Base-by-base conservation (phyloP, 2,797 vertebrate species). In the Telmatherina bonti region DNA sequence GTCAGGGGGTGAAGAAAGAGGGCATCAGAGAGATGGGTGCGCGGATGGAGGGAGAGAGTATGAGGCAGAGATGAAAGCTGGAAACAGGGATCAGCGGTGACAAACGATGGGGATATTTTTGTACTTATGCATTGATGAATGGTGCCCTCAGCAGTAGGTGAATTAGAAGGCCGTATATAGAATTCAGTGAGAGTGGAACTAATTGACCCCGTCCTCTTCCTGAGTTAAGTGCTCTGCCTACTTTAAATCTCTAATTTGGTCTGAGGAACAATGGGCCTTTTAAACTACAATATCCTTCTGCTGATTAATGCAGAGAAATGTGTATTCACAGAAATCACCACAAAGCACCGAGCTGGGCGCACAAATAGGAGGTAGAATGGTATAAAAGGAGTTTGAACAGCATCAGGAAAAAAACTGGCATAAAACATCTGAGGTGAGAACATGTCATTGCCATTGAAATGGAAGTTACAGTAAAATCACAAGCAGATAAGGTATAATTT, bases 81-180 rank as follows among this genome's bases (percentile, higher is more conserved):
- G 74, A 72, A 62, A 55, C 33, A 7, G 30, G 71, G 74, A 89
- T 87, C 84, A 73, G 78, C 7, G 55, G 72, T 89, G 90, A 92
- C 90, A 91, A 92, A 93, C 31, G 85, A 88, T 85, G 64, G 63
- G 83, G 88, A 85, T 92, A 91, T 93, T 92, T 93, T 82, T 49
- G 81, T 89, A 81, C 84, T 66, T 24, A 0, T 61, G 67, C 47
- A 29, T n/a, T 90, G 89, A 92, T 82, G 55, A 84, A 90, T 79
- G 62, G 55, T 33, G 69, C 70, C 82, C 67, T 87, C 66, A 67
- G 80, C 62, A 24, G 81, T 70, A 78, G 88, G 84, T 89, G 85
- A 91, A 90, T 84, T 84, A 89, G 66, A 72, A 54, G 24, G 49
- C 87, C 72, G 43, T 69, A 88, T 88, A 91, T 90, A 90, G 85